Evolutionary conservation across 1,140 invertebrate species (phyloP).

Genomic region (Bombus confusus): DNA sequence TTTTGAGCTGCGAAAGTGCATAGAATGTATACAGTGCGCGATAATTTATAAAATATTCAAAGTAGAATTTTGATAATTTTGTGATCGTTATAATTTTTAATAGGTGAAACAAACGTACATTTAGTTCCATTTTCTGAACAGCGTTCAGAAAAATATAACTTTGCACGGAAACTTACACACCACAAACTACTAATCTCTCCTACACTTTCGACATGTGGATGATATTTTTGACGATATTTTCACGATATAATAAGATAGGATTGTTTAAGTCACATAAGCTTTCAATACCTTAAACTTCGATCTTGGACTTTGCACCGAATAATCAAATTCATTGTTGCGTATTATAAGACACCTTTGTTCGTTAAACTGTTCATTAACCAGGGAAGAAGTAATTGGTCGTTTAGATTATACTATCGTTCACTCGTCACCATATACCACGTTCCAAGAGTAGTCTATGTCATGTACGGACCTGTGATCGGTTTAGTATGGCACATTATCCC

Average conservation of each 20-base stretch:
- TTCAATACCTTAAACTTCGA: background rate
- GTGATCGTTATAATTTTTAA: background rate
- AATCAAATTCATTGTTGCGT: background rate
- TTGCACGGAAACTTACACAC: background rate
- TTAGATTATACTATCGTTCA: background rate
- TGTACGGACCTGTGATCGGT: background rate
- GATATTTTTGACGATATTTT: background rate
- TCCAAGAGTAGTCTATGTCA: background rate
- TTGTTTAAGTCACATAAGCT: too few species aligned
- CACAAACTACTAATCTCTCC: background rate
- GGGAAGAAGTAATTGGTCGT: background rate
- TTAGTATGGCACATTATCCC: background rate
- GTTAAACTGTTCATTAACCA: too few species aligned
- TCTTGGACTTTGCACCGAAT: background rate
- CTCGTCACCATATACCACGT: background rate
- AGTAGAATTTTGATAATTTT: too few species aligned
- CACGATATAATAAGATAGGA: background rate
- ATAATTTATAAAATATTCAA: too few species aligned
- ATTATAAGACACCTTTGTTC: background rate
- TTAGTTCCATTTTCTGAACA: background rate
- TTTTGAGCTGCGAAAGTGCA: too few species aligned
- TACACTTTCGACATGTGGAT: background rate
- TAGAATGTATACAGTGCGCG: too few species aligned
- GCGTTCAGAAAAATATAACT: background rate
- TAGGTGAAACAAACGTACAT: background rate